A percentile compares a stretch with the other conserved stretches of the same genome.
These are phyloP conservation scores for Muscina levida DNA, from an alignment of 2,888 invertebrate genomes.

Conservation along the genomic window DNA sequence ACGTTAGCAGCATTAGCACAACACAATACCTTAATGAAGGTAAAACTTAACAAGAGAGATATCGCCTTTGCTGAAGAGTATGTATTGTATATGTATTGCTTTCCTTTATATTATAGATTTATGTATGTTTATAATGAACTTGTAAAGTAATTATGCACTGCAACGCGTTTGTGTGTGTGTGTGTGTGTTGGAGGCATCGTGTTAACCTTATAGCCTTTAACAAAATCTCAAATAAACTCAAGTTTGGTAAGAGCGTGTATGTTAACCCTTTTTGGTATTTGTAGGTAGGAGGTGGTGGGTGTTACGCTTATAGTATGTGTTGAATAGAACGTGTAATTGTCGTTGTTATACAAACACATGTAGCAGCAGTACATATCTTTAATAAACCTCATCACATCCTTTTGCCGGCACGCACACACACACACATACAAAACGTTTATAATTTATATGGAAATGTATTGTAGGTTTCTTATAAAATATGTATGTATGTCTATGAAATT, in stretches of 20 bases:
- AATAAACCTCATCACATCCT: slow-evolving; percentile 1
- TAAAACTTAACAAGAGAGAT: slow-evolving; percentile 16
- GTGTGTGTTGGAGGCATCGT: slow-evolving; percentile 24
- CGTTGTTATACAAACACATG: slow-evolving; percentile 41
- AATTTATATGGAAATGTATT: slow-evolving; percentile 42
- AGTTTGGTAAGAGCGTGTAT: slow-evolving; percentile 36
- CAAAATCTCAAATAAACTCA: slow-evolving; percentile 32
- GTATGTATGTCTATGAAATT: slow-evolving; percentile 32
- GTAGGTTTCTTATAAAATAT: slow-evolving; percentile 42
- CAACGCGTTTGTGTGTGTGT: slow-evolving; percentile 63
- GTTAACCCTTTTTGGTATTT: slow-evolving; percentile 55
- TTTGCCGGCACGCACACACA: slow-evolving; percentile 64
- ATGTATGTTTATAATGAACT: slow-evolving; percentile 80
- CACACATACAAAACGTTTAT: slow-evolving; percentile 35
- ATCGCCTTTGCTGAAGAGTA: neutral
- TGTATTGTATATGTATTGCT: slow-evolving; percentile 17
- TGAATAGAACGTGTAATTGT: slow-evolving; percentile 59
- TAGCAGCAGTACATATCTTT: neutral
- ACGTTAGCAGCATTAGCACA: slow-evolving; percentile 20
- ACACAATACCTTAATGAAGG: slow-evolving; percentile 39
- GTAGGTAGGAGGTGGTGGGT: neutral
- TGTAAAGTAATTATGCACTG: slow-evolving; percentile 80
- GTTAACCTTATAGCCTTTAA: slow-evolving; percentile 45
- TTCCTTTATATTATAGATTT: slow-evolving; percentile 73
- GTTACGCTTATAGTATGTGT: slow-evolving; percentile 38